Percentiles rank a stretch among this genome's conserved stretches.
phyloP scores from a whole-genome alignment of 1,140 invertebrate species.

The Drosophila trapezifrons region DNA sequence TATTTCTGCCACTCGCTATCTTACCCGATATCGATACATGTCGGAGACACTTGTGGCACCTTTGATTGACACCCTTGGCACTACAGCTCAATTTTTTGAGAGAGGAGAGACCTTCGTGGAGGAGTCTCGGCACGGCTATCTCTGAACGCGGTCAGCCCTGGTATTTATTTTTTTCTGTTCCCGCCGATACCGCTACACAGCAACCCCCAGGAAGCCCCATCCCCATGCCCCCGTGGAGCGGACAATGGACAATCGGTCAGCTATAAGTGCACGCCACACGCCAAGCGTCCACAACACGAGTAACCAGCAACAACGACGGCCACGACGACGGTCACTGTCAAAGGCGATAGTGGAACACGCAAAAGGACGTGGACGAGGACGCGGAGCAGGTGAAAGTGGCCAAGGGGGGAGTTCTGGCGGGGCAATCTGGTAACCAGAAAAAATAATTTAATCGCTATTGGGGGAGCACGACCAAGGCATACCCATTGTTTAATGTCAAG shows the following conservation, averaged over 20 bases:
- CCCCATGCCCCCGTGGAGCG: neutral
- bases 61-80: constrained; percentile 48
- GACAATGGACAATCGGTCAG: constrained; percentile 47
- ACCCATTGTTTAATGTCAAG: too few relatives aligned
- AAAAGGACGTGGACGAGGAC: constrained; percentile 28
- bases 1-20: constrained; percentile 34
- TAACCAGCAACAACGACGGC: constrained; percentile 22
- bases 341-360: constrained; percentile 43
- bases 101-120: constrained; percentile 17
- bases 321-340: constrained; percentile 65
- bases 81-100: constrained; percentile 44
- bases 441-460: constrained; percentile 22
- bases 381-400: constrained; percentile 37
- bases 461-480: constrained; percentile 2
- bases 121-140: constrained; percentile 17
- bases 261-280: constrained; percentile 54
- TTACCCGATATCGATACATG: constrained; percentile 32
- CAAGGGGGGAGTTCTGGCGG: constrained; percentile 7
- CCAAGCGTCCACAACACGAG: constrained; percentile 11
- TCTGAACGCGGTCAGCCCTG: constrained; percentile 21
- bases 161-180: constrained; percentile 22
- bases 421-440: constrained; percentile 33
- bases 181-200: neutral
- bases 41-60: constrained; percentile 52
- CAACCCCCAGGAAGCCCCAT: constrained; percentile 1